phyloP scores from a whole-genome alignment of 2,797 vertebrate genomes.

The Phyllotis vaccarum region DNA sequence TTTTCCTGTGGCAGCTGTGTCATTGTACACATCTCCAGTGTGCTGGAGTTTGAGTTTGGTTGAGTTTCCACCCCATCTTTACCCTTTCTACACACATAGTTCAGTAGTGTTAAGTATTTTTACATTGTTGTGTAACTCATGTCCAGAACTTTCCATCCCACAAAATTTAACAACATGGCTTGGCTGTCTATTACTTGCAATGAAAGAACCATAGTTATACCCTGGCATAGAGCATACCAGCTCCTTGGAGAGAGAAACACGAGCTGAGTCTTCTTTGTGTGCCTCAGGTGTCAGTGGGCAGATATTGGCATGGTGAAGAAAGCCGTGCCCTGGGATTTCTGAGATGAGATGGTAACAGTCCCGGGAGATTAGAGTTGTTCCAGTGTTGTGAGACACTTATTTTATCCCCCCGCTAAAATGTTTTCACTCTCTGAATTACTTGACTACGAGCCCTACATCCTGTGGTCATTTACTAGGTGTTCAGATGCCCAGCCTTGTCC shows the following conservation, averaged over 20 bases:
- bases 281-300: background rate
- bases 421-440: background rate
- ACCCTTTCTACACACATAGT: background rate
- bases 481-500: background rate
- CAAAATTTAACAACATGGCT: background rate
- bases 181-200: background rate
- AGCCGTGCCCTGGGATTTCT: background rate
- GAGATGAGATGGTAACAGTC: background rate
- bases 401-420: background rate
- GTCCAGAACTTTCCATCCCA: background rate
- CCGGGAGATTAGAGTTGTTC: background rate
- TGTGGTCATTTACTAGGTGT: background rate
- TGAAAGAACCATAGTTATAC: background rate
- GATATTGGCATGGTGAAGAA: background rate
- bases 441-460: background rate
- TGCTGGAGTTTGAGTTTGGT: rapidly evolving
- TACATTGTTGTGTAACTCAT: background rate
- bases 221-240: background rate
- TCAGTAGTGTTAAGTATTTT: background rate
- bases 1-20: background rate
- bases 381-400: background rate
- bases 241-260: background rate
- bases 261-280: too few species aligned
- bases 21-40: background rate
- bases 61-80: background rate